These are phyloP conservation scores for Carollia perspicillata DNA, from an alignment of 2,113 vertebrate species.

Conservation along the genomic window DNA sequence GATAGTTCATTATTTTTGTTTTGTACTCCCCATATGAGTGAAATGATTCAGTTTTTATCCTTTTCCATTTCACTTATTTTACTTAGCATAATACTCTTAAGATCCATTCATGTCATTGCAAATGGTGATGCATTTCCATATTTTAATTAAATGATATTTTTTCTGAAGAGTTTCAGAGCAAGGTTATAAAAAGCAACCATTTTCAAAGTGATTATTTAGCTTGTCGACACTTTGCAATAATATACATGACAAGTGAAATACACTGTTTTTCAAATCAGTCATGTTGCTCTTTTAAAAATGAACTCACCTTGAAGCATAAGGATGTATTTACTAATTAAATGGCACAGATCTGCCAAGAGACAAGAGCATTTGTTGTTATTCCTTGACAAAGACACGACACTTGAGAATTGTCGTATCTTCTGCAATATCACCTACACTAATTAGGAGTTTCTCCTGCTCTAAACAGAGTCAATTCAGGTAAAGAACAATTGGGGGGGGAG, in stretches of 20 bases:
- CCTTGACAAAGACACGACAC: not conserved
- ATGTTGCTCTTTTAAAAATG: not conserved
- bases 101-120: too few species aligned
- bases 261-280: not conserved
- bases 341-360: not conserved
- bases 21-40: not conserved
- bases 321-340: not conserved
- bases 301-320: not conserved
- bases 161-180: slow-evolving; percentile 16
- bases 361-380: not conserved
- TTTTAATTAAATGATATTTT: not conserved
- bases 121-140: not conserved
- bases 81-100: not conserved
- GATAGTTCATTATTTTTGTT: not conserved
- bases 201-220: not conserved
- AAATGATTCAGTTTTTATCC: not conserved
- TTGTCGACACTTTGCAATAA: not conserved
- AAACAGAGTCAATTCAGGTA: not conserved
- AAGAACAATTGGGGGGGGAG: too few species aligned
- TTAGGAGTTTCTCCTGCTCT: slow-evolving; percentile 29
- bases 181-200: not conserved
- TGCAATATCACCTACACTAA: not conserved
- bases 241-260: not conserved
- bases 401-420: not conserved
- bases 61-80: not conserved